Base-by-base conservation (phyloP, 92 coral and sea anemone species). In the Zoanthus sociatus region DNA sequence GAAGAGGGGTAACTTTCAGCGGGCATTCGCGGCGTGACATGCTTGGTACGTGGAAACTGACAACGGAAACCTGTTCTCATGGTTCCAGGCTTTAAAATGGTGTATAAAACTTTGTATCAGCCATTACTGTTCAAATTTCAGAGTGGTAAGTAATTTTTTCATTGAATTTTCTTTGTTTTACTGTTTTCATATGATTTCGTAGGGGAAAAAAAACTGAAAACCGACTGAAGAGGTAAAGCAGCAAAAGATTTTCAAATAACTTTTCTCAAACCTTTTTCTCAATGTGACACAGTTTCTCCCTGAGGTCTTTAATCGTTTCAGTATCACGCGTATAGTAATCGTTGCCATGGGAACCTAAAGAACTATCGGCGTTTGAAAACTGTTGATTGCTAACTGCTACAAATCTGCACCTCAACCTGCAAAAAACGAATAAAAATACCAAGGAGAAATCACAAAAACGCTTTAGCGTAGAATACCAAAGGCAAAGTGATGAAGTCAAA, bases 351-450 rank as follows among this genome's bases (percentile, higher is more conserved):
- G 88, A 77, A 37, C 85, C 94, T 17, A 78, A 78, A 15, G 58
- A 21, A 81, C 75, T 61, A 18, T 81, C 90, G 56, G 83, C 87
- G 54, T 37, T 60, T 5, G 92, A 48, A 26, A 47, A 71, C 75
- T 89, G 90, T 10, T 68, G 73, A 54, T 77, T 78, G 50, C 56
- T 77, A 11, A 91, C 82, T 12, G 95, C 83, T 7, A 90, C 86
- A 74, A 92, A 92, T 47, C 93, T 79, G 71, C 95, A 92, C 8
- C 90, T 84, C 48, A 92, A 79, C 77, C 95, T 92, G 77, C 9
- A 60, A 67, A 11, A 18, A 83, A 32, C 86, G 16, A 58, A 55
- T 51, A 5, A 33, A 8, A 69, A 12, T 21, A 10, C 31, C 20
- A 6, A 16, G 69, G 3, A 63, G 8, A 63, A 63, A 63, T 20